These are phyloP conservation scores for Riptortus pedestris DNA, from an alignment of 1,140 invertebrate species.

Conservation along the genomic window DNA sequence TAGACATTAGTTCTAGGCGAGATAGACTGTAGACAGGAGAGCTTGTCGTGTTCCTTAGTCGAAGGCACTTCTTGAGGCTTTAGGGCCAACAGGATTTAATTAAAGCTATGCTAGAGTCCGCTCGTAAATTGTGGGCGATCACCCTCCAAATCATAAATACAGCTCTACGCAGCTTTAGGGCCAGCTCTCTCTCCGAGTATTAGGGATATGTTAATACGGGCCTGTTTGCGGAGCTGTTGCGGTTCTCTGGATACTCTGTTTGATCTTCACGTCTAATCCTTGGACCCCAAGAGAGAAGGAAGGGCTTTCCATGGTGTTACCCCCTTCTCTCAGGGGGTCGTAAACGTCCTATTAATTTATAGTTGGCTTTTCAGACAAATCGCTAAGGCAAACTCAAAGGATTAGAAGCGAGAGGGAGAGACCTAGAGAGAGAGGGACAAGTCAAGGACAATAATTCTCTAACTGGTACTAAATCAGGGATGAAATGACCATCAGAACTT, in stretches of 20 bases:
- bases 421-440: too few relatives aligned
- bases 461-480: too few relatives aligned
- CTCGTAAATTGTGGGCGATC: constrained; percentile 22
- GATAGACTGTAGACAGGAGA: too few relatives aligned
- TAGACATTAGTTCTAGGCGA: too few relatives aligned
- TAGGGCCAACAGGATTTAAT: not conserved
- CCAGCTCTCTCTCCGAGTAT: not conserved
- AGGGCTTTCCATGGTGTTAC: constrained; percentile 14
- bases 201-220: constrained; percentile 27
- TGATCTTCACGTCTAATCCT: not conserved
- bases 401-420: not conserved
- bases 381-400: constrained; percentile 21
- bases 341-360: constrained; percentile 27
- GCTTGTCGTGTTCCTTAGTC: too few relatives aligned
- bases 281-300: not conserved
- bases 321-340: constrained; percentile 10
- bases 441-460: too few relatives aligned
- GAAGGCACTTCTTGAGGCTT: not conserved
- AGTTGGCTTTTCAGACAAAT: constrained; percentile 23
- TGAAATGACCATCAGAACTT: too few relatives aligned
- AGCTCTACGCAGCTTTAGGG: not conserved
- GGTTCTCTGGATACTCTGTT: constrained; percentile 6
- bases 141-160: constrained; percentile 25
- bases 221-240: constrained; percentile 2
- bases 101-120: not conserved